phyloP scores from a whole-genome alignment of 2,113 vertebrate species.

The Amia ocellicauda region DNA sequence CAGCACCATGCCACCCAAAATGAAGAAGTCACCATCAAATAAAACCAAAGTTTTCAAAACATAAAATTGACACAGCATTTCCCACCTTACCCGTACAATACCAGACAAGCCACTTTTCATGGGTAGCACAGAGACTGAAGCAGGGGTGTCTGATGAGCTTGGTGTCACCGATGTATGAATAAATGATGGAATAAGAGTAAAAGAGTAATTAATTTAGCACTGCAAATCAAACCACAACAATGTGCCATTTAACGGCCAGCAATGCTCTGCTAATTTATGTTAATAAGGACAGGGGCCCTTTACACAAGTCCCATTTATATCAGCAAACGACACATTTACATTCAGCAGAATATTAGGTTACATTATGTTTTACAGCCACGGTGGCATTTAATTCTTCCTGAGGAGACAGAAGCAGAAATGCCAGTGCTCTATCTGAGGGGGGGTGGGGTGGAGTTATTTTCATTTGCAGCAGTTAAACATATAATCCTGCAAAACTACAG shows the following conservation, averaged over 20 bases:
- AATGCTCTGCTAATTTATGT: constrained; percentile 58
- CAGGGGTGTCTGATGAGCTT: background rate
- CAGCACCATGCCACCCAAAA: too few species aligned
- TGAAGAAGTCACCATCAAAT: too few species aligned
- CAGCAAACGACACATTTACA: constrained; percentile 66
- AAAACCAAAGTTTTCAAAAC: too few species aligned
- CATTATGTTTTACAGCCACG: constrained; percentile 64
- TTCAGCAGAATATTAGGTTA: constrained; percentile 58
- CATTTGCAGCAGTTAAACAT: constrained; percentile 33
- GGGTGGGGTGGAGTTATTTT: constrained; percentile 56
- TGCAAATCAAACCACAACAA: constrained; percentile 59
- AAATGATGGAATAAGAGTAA: constrained; percentile 51
- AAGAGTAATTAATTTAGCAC: constrained; percentile 61
- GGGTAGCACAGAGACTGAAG: background rate
- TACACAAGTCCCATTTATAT: constrained; percentile 53
- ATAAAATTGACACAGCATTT: too few species aligned
- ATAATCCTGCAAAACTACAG: too few species aligned
- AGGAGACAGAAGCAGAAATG: constrained; percentile 59
- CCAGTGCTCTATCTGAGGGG: constrained; percentile 43
- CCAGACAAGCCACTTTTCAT: too few species aligned
- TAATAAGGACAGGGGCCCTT: constrained; percentile 49
- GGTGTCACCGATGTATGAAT: constrained; percentile 17
- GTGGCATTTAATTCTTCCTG: constrained; percentile 62
- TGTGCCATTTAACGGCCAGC: constrained; percentile 56
- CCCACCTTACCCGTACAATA: too few species aligned